phyloP scores from a whole-genome alignment of 2,797 vertebrate species.

The Semaprochilodus insignis region DNA sequence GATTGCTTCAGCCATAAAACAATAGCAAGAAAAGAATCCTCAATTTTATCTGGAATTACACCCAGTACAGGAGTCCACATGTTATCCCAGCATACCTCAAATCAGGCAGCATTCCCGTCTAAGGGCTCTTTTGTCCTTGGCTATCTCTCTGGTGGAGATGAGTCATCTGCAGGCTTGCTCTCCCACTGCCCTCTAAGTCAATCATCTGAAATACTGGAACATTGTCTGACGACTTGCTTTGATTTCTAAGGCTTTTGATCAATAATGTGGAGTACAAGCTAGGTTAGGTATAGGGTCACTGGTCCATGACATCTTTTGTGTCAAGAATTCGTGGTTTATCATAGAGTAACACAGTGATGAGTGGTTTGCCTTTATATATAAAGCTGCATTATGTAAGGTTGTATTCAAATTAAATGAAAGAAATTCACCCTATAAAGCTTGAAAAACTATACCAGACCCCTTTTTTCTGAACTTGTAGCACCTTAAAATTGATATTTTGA shows the following conservation, averaged over 20 bases:
- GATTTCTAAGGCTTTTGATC: background rate
- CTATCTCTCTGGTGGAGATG: conserved; percentile 4
- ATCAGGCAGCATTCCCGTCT: background rate
- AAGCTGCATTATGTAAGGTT: too few relatives aligned
- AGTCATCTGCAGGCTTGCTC: background rate
- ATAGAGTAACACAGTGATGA: background rate
- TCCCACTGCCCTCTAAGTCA: conserved; percentile 4
- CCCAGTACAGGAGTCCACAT: background rate
- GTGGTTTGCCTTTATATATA: background rate
- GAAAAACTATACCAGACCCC: too few relatives aligned
- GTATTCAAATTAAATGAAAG: too few relatives aligned
- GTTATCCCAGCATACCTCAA: background rate
- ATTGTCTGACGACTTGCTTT: background rate
- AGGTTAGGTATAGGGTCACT: background rate
- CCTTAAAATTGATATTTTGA: too few relatives aligned
- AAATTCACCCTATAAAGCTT: too few relatives aligned
- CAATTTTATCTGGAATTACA: too few relatives aligned
- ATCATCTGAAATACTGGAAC: conserved; percentile 7
- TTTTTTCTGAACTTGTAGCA: too few relatives aligned
- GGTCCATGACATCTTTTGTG: background rate
- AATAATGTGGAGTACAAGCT: background rate
- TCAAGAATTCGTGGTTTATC: background rate
- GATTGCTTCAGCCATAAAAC: background rate
- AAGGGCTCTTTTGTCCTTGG: conserved; percentile 18
- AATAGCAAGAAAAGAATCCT: background rate